Evolutionary conservation across 1,140 invertebrate species (phyloP).

Genomic region (Lordiphosa mommai): DNA sequence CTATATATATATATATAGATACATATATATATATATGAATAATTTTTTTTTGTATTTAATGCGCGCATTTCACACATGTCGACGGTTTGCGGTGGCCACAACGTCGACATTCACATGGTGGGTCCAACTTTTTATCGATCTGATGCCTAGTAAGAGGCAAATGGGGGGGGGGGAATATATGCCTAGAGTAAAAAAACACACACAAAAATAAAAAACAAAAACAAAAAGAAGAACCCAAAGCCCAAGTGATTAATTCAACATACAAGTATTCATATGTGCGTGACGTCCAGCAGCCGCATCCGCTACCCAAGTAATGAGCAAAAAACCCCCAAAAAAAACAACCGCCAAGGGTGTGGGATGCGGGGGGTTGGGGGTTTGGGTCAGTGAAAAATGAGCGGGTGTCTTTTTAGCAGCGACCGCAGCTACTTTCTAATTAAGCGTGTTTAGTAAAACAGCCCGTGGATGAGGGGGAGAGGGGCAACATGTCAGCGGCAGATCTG

Average conservation of each 20-base stretch:
- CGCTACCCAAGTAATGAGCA: slow-evolving; percentile 33
- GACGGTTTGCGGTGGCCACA: slow-evolving; percentile 37
- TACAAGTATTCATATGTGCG: slow-evolving; percentile 66
- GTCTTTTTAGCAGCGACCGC: slow-evolving; percentile 30
- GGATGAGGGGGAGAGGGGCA: neutral
- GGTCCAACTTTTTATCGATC: slow-evolving; percentile 72
- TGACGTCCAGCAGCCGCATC: slow-evolving; percentile 14
- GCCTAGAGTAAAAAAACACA: slow-evolving; percentile 45
- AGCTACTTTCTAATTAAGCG: slow-evolving; percentile 75
- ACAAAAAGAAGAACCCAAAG: slow-evolving; percentile 32
- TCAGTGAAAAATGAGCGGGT: slow-evolving; percentile 67
- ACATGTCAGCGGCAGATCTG: slow-evolving; percentile 56
- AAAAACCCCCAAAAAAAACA: slow-evolving; percentile 16
- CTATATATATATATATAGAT: neutral
- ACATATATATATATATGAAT: neutral
- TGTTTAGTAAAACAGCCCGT: slow-evolving; percentile 52
- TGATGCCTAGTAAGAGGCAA: slow-evolving; percentile 49
- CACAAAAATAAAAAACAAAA: slow-evolving; percentile 24
- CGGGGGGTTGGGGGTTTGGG: neutral
- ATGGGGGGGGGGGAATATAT: slow-evolving; percentile 20
- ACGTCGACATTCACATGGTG: slow-evolving; percentile 9
- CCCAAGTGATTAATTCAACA: slow-evolving; percentile 75
- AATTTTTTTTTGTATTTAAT: slow-evolving; percentile 61
- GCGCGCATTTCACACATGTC: slow-evolving; percentile 74
- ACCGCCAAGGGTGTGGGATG: slow-evolving; percentile 6